Conservation (phyloP, 2,888 invertebrate species). For the Dolomedes plantarius region DNA sequence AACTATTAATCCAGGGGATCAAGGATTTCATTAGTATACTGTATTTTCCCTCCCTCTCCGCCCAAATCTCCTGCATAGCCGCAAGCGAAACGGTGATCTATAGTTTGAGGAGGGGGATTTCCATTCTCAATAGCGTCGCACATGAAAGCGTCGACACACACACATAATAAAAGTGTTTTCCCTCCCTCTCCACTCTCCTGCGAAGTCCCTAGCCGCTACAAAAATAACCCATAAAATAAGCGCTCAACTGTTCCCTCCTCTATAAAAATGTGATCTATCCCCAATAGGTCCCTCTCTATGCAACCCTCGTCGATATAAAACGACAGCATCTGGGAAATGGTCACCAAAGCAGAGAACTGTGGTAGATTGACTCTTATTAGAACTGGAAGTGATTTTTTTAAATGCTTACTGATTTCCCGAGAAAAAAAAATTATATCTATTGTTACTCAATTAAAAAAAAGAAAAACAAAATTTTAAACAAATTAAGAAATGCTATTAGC, state of each 20-base stretch:
- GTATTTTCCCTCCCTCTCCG: not conserved
- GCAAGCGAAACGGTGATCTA: not conserved
- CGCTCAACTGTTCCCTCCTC: constrained; percentile 31
- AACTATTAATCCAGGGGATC: constrained; percentile 43
- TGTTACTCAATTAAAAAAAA: too few species aligned
- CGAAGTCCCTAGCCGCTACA: constrained; percentile 39
- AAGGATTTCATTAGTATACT: constrained; percentile 55
- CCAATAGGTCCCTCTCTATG: not conserved
- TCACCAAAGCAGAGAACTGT: too few species aligned
- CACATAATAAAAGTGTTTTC: constrained; percentile 60
- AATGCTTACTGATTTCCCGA: too few species aligned
- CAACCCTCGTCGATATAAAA: too few species aligned
- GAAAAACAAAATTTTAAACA: too few species aligned
- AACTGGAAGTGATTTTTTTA: too few species aligned
- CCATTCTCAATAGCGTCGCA: constrained; percentile 18
- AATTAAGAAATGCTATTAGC: too few species aligned
- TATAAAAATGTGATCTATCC: constrained; percentile 41
- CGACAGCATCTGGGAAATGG: too few species aligned
- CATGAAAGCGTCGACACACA: constrained; percentile 45
- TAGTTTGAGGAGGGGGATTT: constrained; percentile 28
- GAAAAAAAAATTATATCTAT: too few species aligned
- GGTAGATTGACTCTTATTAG: too few species aligned
- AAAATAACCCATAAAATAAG: constrained; percentile 62
- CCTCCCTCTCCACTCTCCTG: constrained; percentile 37
- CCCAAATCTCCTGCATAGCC: not conserved